phyloP scores from a whole-genome alignment of 2,797 vertebrate species.

The Poecilia gillii region DNA sequence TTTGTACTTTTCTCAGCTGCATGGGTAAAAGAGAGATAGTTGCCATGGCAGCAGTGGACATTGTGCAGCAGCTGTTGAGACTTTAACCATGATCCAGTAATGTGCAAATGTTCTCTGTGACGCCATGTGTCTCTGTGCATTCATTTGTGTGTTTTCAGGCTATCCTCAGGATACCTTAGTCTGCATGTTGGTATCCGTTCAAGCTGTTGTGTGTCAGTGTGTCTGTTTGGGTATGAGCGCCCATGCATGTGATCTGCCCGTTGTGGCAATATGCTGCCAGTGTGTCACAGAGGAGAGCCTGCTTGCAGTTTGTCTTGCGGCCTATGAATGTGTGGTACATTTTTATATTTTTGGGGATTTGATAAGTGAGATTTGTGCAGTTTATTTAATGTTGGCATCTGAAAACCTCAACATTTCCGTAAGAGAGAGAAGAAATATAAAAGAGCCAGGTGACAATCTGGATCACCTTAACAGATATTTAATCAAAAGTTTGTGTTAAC shows the following conservation, averaged over 20 bases:
- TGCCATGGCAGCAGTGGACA: constrained; percentile 67
- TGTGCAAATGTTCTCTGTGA: constrained; percentile 24
- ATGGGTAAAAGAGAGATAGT: constrained; percentile 61
- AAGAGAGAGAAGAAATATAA: neutral
- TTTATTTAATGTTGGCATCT: neutral
- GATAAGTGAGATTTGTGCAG: neutral
- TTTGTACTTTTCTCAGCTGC: constrained; percentile 31
- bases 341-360: constrained; percentile 14
- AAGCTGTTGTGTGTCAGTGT: constrained; percentile 18
- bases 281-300: neutral
- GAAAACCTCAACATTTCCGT: neutral
- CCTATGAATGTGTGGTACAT: neutral
- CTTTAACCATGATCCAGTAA: constrained; percentile 27
- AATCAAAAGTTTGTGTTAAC: neutral
- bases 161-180: constrained; percentile 17
- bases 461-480: neutral
- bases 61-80: constrained; percentile 52
- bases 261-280: constrained; percentile 22
- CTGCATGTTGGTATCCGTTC: constrained; percentile 18
- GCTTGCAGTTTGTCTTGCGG: constrained; percentile 13
- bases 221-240: constrained; percentile 37
- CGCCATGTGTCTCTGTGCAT: constrained; percentile 3
- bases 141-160: constrained; percentile 21
- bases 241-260: constrained; percentile 39
- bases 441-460: neutral